Percentiles rank a stretch among this genome's conserved stretches.
Evolutionary conservation across 2,113 vertebrate genomes (phyloP).

Genomic region (Salvelinus namaycush): DNA sequence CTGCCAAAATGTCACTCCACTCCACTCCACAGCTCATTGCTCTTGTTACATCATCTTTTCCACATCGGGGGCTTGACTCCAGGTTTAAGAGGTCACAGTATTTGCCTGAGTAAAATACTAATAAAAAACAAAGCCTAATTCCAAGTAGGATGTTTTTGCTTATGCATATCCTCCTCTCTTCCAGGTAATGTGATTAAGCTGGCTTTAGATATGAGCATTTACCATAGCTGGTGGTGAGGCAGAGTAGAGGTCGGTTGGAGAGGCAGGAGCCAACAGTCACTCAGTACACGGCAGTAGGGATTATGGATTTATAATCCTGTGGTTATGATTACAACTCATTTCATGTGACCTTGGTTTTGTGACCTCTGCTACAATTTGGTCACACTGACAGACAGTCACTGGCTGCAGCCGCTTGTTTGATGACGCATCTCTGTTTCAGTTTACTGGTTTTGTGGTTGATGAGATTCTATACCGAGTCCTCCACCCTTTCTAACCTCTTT

Average conservation of each 20-base stretch:
- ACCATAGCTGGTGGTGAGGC: constrained; percentile 34
- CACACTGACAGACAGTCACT: constrained; percentile 17
- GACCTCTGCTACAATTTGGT: constrained; percentile 34
- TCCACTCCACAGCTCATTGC: not conserved
- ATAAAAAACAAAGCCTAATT: not conserved
- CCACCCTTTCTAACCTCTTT: not conserved
- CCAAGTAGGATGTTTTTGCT: not conserved
- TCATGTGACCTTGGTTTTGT: constrained; percentile 49
- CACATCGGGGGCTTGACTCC: too few species aligned
- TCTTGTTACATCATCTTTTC: not conserved
- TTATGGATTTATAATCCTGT: constrained; percentile 27
- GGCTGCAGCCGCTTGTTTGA: not conserved
- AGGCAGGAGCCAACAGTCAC: constrained; percentile 23
- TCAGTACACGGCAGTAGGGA: constrained; percentile 15
- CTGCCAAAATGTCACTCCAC: not conserved
- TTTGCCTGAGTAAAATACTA: not conserved
- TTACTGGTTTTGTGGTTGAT: not conserved
- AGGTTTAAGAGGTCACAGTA: not conserved
- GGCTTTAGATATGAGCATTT: constrained; percentile 11
- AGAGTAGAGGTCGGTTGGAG: not conserved
- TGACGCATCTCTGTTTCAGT: not conserved
- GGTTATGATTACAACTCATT: constrained; percentile 41
- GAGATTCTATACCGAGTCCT: not conserved
- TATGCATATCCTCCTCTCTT: constrained; percentile 35
- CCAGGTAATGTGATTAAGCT: constrained; percentile 41